Percentiles rank a stretch among this genome's conserved stretches.
These are phyloP conservation scores for Vireo griseus DNA, from an alignment of 2,797 vertebrate genomes.

Conservation along the genomic window DNA sequence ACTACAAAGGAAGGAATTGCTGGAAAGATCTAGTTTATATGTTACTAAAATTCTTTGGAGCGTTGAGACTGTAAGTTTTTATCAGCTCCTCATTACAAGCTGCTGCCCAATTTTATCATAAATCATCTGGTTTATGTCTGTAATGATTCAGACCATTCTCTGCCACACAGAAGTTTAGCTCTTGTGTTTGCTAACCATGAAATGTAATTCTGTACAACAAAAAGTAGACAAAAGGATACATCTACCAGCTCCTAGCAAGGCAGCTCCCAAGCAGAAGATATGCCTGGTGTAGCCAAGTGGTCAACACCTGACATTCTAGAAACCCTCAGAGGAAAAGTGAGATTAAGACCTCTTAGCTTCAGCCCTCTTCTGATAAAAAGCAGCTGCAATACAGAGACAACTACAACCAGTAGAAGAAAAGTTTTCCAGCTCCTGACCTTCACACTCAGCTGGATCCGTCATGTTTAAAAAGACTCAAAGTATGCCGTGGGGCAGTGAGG, in stretches of 20 bases:
- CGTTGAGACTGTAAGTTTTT: neutral
- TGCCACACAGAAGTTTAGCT: neutral
- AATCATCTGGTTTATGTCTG: neutral
- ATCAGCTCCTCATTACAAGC: neutral
- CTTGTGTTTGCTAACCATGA: neutral
- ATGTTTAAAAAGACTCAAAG: neutral
- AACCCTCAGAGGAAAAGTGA: neutral
- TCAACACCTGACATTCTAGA: neutral
- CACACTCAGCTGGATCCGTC: neutral
- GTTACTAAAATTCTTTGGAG: neutral
- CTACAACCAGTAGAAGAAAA: neutral
- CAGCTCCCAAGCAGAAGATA: neutral
- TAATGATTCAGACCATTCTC: neutral
- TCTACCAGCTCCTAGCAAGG: neutral
- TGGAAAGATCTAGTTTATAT: neutral
- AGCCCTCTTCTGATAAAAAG: neutral
- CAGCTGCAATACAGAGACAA: neutral
- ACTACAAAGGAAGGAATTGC: neutral
- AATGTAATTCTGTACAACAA: neutral
- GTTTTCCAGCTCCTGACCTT: neutral
- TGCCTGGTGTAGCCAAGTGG: neutral
- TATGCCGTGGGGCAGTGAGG: neutral
- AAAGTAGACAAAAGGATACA: neutral
- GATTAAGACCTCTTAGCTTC: neutral
- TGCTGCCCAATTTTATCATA: neutral